Base-by-base conservation (phyloP, 2,113 vertebrate species). In the Haplochromis vanheusdeni region DNA sequence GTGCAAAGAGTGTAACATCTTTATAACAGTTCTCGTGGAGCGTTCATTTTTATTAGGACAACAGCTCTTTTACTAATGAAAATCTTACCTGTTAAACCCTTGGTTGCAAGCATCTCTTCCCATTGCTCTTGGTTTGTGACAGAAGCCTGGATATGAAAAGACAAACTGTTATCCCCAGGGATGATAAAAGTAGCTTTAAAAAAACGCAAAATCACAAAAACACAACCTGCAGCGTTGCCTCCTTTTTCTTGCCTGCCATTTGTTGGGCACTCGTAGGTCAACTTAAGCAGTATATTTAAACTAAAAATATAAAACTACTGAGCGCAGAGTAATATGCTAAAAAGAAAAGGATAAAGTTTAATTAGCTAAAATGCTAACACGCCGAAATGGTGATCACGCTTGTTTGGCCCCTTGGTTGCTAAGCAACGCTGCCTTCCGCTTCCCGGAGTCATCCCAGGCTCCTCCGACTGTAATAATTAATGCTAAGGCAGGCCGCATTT, bases 81-180 rank as follows among this genome's bases (percentile, higher is more conserved):
- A 2, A 3, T 84, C 83, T 95, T 96, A 99, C 98, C 98, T 87
- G 96, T 97, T 89, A 99, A 95, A 90, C 98, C 98, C 95, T 96
- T 97, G 42, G 95, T 96, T 40, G 94, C 91, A 60, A 99, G 96
- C 95, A 97, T 94, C 85, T 98, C 97, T 60, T 98, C 97, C 98
- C 99, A 99, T 65, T 97, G 98, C 70, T 98, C 98, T 87, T 98
- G 97, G 94, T 95, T 98, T 81, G 87, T 97, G 91, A 98, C 89
- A 79, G 95, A 95, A 9, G 95, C 92, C 99, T 99, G 91, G 49
- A 84, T 49, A 70, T 42, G 17, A 80, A 23, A 81, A 60, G 21
- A n/a, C 3, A 10, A 37, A 17, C 28, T 3, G 7, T 60, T 6
- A 70, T 8, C 21, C 33, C 7, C 1, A 56, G 9, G 6, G 35